Evolutionary conservation across 2,797 vertebrate genomes (phyloP).

Genomic region (Hippocampus kuda): DNA sequence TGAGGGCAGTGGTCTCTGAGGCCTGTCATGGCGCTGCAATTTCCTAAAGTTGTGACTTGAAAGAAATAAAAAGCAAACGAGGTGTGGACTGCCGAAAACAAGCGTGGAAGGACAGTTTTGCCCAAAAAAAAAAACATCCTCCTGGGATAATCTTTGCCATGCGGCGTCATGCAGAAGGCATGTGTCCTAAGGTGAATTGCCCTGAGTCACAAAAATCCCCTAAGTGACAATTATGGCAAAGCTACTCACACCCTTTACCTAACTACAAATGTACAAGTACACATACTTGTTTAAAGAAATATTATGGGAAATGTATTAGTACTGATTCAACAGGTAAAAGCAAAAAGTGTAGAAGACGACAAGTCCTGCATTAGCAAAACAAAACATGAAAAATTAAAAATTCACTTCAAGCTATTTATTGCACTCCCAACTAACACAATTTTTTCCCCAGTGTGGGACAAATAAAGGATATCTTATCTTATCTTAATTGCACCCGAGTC

Average conservation of each 20-base stretch:
- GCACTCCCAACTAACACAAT: too few relatives aligned
- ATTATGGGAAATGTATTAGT: not conserved
- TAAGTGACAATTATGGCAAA: not conserved
- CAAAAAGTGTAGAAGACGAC: too few relatives aligned
- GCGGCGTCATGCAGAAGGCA: slow-evolving; percentile 36
- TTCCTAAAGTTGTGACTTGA: slow-evolving; percentile 10
- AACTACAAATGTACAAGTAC: not conserved
- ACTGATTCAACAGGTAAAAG: not conserved
- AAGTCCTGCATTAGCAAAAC: too few relatives aligned
- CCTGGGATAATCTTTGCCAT: slow-evolving; percentile 27
- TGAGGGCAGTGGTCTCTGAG: not conserved
- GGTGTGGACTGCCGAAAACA: slow-evolving; percentile 19
- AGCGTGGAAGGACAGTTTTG: slow-evolving; percentile 23
- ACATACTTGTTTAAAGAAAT: not conserved
- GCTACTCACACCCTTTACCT: slow-evolving; percentile 2
- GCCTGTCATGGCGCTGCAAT: not conserved
- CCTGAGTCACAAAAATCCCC: slow-evolving; percentile 34
- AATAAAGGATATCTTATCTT: too few relatives aligned
- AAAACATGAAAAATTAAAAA: too few relatives aligned
- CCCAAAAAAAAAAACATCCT: slow-evolving; percentile 15
- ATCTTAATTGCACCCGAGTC: too few relatives aligned
- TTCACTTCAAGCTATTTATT: too few relatives aligned
- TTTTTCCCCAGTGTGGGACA: too few relatives aligned
- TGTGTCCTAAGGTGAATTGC: slow-evolving; percentile 28
- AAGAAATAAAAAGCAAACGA: slow-evolving; percentile 21